Base-by-base conservation (phyloP, 1,140 invertebrate genomes). In the Aculops lycopersici region DNA sequence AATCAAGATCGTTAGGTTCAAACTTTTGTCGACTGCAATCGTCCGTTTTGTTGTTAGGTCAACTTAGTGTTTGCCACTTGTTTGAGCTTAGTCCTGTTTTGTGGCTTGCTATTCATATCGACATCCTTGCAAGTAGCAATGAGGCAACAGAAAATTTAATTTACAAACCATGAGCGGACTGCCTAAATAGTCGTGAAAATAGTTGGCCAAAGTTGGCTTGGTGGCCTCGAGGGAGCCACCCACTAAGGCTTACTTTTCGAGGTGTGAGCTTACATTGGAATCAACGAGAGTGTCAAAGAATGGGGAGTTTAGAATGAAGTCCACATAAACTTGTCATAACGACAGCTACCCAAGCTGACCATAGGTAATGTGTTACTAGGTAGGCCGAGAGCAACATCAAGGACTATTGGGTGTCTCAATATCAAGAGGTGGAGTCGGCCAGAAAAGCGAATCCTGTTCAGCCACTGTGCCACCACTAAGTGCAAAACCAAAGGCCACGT, bases 401-500 rank as follows among this genome's bases (percentile, higher is more conserved):
- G 16, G 20, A 43, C 41, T 21, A 43, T 41, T 12, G 48, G 18
- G 17, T 46, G 39, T 20, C 40, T 44, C 17, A 44, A 39, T 17
- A 43, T 46, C 18, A 49, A 24, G 12, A 46, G 39, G 2, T 41
- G 40, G 15, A 38, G 35, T n/a, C n/a, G n/a, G n/a, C n/a, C n/a
- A n/a, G n/a, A n/a, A n/a, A n/a, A n/a, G n/a, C n/a, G n/a, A n/a
- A n/a, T n/a, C n/a, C n/a, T n/a, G n/a, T n/a, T n/a, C n/a, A n/a
- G n/a, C n/a, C n/a, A n/a, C n/a, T n/a, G n/a, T n/a, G n/a, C n/a
- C n/a, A n/a, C n/a, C n/a, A n/a, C n/a, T n/a, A n/a, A n/a, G 19
- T 47, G 35, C 38, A 13, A 18, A 17, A 24, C 86, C 4, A 64
- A 77, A 18, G 58, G 68, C 13, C 61, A 62, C n/a, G 56, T 68